Evolutionary conservation across 2,888 invertebrate genomes (phyloP).

Genomic region (Dynastes maya): DNA sequence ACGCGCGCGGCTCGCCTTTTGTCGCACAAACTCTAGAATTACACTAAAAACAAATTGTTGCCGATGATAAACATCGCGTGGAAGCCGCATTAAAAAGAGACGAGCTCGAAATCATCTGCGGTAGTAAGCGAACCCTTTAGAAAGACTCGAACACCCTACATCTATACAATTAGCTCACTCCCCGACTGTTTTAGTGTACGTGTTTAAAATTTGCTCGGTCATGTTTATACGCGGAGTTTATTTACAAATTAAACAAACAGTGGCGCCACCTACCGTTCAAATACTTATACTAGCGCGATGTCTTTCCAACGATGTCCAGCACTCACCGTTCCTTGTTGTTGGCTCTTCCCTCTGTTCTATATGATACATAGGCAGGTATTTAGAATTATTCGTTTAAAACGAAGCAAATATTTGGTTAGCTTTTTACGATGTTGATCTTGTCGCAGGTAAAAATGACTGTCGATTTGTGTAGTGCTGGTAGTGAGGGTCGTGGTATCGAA

Average conservation of each 20-base stretch:
- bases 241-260: constrained; percentile 42
- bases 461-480: neutral
- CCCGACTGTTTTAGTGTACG: neutral
- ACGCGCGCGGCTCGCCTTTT: constrained; percentile 7
- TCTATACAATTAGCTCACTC: constrained; percentile 6
- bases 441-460: constrained; percentile 28
- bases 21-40: constrained; percentile 22
- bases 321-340: neutral
- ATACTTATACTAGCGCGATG: neutral
- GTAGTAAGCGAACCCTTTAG: no score
- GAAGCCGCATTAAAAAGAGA: neutral
- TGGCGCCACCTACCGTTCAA: constrained; percentile 51
- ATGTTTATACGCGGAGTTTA: constrained; percentile 22
- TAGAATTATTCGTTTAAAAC: constrained; percentile 52
- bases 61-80: constrained; percentile 12
- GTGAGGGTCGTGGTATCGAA: neutral
- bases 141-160: neutral
- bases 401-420: constrained; percentile 48
- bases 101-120: no score
- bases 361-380: neutral
- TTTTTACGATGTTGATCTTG: constrained; percentile 45
- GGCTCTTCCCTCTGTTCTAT: neutral
- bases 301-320: no score
- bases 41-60: constrained; percentile 31
- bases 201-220: constrained; percentile 26